Conservation (phyloP, 2,113 vertebrate genomes). For the Chunga burmeisteri region DNA sequence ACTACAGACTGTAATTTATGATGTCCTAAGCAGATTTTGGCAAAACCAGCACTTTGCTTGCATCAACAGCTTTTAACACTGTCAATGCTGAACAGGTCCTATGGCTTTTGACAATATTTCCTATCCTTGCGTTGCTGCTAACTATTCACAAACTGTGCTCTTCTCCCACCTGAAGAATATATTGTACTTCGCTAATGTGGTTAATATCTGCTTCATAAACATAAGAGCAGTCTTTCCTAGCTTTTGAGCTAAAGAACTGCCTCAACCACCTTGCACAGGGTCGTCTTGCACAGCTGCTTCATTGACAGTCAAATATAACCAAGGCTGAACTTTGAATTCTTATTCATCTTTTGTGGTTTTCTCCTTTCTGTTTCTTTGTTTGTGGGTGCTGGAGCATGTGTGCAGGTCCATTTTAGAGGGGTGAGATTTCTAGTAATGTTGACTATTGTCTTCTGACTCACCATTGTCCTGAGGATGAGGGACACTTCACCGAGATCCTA, state of each 20-base stretch:
- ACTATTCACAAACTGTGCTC: background rate
- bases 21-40: background rate
- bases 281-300: background rate
- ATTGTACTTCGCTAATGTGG: background rate
- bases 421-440: background rate
- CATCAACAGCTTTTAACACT: background rate
- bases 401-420: background rate
- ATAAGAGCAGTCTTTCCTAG: background rate
- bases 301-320: background rate
- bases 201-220: background rate
- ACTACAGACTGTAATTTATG: background rate
- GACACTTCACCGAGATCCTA: background rate
- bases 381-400: background rate
- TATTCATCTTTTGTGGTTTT: background rate
- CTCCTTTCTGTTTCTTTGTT: background rate
- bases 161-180: background rate
- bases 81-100: background rate
- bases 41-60: background rate
- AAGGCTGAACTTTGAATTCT: background rate
- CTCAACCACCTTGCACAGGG: background rate
- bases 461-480: background rate
- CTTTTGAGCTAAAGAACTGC: background rate
- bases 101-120: background rate
- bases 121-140: background rate
- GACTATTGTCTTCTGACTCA: background rate